Evolutionary conservation across 1,140 invertebrate species (phyloP), one percentile per base, ranked within the genome.

Genomic region (Drosophila mayri): DNA sequence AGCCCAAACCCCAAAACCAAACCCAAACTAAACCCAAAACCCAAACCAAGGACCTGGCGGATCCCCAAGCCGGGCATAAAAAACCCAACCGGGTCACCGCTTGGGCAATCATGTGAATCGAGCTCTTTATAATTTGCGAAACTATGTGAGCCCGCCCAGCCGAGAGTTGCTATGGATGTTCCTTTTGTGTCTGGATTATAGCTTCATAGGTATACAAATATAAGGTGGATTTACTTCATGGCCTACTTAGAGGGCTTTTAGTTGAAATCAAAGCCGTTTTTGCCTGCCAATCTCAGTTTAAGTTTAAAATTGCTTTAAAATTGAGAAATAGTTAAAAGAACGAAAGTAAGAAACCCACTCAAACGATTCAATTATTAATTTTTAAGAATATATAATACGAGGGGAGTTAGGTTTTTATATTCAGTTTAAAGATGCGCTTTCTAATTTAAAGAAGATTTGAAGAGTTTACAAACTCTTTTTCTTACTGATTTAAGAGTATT

Each of bases 41-140:
- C 10, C 37, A 32, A 46, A n/a, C 10, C 37, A 22, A 40, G 35
- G 41, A 49, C 44, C 52, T 25, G 41, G 25, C 25, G 44, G 66
- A 60, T 64, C 70, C 61, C 78, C 63, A 38, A 44, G 14, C 44
- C 38, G 37, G 55, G 55, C 60, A 47, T 47, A 52, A 46, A 64
- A 57, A 68, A 57, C 35, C 35, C 68, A 73, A 70, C 66, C 66
- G 63, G 61, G 58, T 84, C 68, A 52, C 72, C 85, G 85, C 85
- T 85, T 90, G 83, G 75, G 81, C 88, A 91, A 91, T 91, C 88
- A 91, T 91, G 88, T 91, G 88, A 85, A 91, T 91, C 81, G 84
- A 91, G 76, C 88, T 91, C 78, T 88, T 85, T 91, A 82, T 91
- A 91, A 91, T 85, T 91, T 77, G 77, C 70, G 66, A 86, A 91